Evolutionary conservation across 2,113 vertebrate genomes (phyloP), one percentile per base, ranked within the genome.

Genomic region (Nycticryphes semicollaris): DNA sequence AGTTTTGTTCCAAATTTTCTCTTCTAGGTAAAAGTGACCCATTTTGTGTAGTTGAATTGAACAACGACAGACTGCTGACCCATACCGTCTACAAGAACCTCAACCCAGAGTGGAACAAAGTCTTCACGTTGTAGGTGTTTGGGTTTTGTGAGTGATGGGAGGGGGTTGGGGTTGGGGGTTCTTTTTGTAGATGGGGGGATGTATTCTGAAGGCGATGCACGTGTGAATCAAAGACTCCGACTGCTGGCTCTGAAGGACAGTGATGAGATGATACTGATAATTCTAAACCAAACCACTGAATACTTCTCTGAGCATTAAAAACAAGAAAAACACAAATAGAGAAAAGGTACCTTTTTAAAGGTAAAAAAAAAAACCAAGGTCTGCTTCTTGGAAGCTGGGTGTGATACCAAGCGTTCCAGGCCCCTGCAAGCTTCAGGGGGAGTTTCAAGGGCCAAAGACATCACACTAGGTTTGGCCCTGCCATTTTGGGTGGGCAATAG

Each of bases 51-150:
- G 99, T 99, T 90, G 99, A 99, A 96, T 95, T 99, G 97, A 99
- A 99, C 96, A 99, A 99, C 28, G 99, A 99, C 94, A 98, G 99
- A 77, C 98, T 99, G 88, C 98, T 99, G 97, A 99, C 99, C 21
- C 99, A 99, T 84, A 99, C 99, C 0, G 98, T 99, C 96, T 99
- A 99, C 98, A 99, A 98, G 98, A 99, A 99, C 97, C 99, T 99
- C 87, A 99, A 99, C 86, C 99, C 99, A 16, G 99, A 99, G 88
- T 99, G 99, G 99, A 99, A 99, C 98, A 99, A 99, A 98, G 98
- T 99, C 97, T 99, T 99, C 98, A 99, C 99, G 51, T 99, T 99
- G 99, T 99, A 98, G 99, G 99, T 99, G 66, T 95, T 87, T 37
- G 16, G 10, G 41, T 51, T 82, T 56, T n/a, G 7, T 48, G 41